Conservation (phyloP, 2,888 invertebrate genomes). For the Epirrita christyi region DNA sequence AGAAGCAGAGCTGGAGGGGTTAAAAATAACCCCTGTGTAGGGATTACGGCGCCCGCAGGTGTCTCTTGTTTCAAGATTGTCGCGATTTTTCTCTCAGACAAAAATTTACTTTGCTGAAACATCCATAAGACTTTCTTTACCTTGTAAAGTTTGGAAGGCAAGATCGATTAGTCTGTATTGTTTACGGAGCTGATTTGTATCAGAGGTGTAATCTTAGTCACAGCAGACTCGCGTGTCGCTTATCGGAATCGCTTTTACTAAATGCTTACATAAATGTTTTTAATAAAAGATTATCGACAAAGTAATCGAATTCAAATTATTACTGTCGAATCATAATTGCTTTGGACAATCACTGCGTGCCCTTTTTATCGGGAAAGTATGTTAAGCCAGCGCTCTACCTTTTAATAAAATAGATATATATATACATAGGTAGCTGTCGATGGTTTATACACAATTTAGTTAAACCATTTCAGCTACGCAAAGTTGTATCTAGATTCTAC, state of each 20-base stretch:
- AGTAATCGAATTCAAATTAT: neutral
- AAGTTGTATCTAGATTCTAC: too few relatives aligned
- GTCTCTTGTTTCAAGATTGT: constrained; percentile 55
- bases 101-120: constrained; percentile 44
- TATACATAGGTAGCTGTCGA: too few relatives aligned
- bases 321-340: neutral
- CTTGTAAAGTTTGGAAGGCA: constrained; percentile 34
- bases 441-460: too few relatives aligned
- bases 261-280: constrained; percentile 14
- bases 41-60: constrained; percentile 65
- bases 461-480: too few relatives aligned
- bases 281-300: neutral
- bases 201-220: constrained; percentile 61
- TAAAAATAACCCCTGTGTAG: constrained; percentile 65
- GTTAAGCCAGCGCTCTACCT: too few relatives aligned
- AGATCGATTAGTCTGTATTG: constrained; percentile 65
- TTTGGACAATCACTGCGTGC: neutral
- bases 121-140: constrained; percentile 41
- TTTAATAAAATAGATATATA: too few relatives aligned
- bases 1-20: constrained; percentile 41
- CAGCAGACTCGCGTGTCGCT: constrained; percentile 21
- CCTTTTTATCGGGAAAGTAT: neutral
- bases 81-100: constrained; percentile 26
- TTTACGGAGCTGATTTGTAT: constrained; percentile 69
- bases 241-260: constrained; percentile 21